Conservation (phyloP, 2,797 vertebrate species). For the Simalia tracyae region DNA sequence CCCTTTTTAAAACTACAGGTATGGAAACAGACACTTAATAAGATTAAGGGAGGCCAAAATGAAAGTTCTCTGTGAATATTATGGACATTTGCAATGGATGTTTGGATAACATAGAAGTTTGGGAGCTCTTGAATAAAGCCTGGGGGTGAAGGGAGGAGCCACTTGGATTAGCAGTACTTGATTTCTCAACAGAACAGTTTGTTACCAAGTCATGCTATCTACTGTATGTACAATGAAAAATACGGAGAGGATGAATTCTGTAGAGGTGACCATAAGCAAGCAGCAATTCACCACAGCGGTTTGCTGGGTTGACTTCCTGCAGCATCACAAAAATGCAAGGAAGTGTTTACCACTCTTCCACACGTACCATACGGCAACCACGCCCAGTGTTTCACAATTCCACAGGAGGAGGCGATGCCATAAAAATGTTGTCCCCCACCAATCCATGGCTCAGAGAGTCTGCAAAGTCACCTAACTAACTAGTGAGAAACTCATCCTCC, state of each 20-base stretch:
- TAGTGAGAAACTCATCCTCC: background rate
- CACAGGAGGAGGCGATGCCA: background rate
- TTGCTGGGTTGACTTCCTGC: background rate
- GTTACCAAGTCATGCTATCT: background rate
- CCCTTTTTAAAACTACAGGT: constrained; percentile 68
- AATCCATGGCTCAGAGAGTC: too few species aligned
- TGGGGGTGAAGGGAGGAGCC: background rate
- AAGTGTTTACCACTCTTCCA: background rate
- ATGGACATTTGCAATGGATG: constrained; percentile 40
- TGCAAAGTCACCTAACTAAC: background rate
- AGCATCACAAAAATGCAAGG: background rate
- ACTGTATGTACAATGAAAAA: background rate
- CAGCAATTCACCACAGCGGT: too few species aligned
- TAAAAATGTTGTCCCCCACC: too few species aligned
- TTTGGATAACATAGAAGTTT: constrained; percentile 67
- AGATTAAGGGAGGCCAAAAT: constrained; percentile 75
- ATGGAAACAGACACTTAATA: constrained; percentile 79
- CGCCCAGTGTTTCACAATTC: background rate
- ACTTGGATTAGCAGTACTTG: background rate
- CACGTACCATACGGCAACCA: background rate
- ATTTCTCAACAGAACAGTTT: background rate
- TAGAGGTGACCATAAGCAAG: background rate
- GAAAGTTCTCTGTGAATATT: constrained; percentile 62
- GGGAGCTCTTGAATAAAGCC: constrained; percentile 55
- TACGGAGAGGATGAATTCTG: background rate